These are phyloP conservation scores for Telmatochromis bifrenatus DNA, from an alignment of 2,113 vertebrate genomes.

Conservation along the genomic window DNA sequence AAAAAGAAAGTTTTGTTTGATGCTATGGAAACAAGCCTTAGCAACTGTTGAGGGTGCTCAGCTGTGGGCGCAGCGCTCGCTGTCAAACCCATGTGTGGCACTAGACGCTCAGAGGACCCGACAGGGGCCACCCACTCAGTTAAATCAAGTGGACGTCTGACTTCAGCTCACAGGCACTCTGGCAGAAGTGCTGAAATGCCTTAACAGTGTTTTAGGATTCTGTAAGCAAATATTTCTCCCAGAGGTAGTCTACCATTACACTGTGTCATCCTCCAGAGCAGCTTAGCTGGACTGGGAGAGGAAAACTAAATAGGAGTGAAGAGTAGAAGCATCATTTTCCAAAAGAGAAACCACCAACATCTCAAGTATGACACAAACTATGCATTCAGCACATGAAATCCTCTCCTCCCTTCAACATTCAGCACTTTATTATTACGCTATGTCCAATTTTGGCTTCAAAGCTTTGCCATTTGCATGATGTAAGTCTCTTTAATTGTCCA, in stretches of 20 bases:
- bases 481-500: not conserved
- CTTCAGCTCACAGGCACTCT: not conserved
- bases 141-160: not conserved
- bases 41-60: conserved; percentile 23
- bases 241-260: not conserved
- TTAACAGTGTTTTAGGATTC: not conserved
- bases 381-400: not conserved
- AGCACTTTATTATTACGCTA: not conserved
- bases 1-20: not conserved
- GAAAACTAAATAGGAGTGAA: not conserved
- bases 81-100: conserved; percentile 45
- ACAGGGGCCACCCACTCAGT: not conserved
- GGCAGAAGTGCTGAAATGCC: not conserved
- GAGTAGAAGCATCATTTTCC: not conserved
- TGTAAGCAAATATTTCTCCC: not conserved
- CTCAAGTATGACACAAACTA: not conserved
- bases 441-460: not conserved
- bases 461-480: not conserved
- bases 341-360: not conserved
- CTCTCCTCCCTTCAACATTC: not conserved
- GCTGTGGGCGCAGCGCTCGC: not conserved
- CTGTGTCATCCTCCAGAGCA: not conserved
- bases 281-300: not conserved
- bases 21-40: not conserved
- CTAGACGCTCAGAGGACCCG: not conserved